Conservation (phyloP, 2,113 vertebrate species). For the Charina bottae region DNA sequence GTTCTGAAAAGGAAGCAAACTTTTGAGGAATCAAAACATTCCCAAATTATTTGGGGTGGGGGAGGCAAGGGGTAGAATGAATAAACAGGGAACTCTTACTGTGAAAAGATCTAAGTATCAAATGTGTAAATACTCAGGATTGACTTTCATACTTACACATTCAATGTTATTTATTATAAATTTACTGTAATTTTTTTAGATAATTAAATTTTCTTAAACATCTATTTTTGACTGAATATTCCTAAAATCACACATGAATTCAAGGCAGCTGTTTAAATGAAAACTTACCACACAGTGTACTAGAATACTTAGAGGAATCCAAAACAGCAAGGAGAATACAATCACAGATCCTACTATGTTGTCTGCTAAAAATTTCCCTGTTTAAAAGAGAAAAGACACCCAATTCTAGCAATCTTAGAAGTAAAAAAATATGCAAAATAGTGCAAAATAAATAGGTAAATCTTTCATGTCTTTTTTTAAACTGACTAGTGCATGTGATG, state of each 20-base stretch:
- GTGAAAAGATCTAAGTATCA: not conserved
- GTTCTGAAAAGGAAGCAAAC: not conserved
- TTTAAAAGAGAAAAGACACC: not conserved
- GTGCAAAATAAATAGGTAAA: not conserved
- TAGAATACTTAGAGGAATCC: conserved; percentile 97
- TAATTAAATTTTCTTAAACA: not conserved
- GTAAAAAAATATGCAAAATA: not conserved
- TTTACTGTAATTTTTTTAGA: not conserved
- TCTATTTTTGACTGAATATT: conserved; percentile 17
- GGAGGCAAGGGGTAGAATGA: not conserved
- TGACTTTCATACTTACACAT: not conserved
- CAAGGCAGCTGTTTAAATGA: not conserved
- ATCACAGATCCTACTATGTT: conserved; percentile 99
- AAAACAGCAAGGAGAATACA: conserved; percentile 95
- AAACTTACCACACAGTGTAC: conserved; percentile 96
- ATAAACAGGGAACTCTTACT: not conserved
- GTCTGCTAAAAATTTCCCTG: conserved; percentile 96
- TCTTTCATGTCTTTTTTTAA: not conserved
- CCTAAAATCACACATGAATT: not conserved
- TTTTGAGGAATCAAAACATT: not conserved
- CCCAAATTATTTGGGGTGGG: not conserved
- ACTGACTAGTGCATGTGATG: not conserved
- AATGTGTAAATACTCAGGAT: not conserved
- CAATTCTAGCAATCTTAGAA: not conserved
- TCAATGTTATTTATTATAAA: not conserved